Percentiles rank a stretch among this genome's conserved stretches.
These are phyloP conservation scores for Oxyteleia sp. DNA, from an alignment of 2,888 invertebrate species.

Conservation along the genomic window DNA sequence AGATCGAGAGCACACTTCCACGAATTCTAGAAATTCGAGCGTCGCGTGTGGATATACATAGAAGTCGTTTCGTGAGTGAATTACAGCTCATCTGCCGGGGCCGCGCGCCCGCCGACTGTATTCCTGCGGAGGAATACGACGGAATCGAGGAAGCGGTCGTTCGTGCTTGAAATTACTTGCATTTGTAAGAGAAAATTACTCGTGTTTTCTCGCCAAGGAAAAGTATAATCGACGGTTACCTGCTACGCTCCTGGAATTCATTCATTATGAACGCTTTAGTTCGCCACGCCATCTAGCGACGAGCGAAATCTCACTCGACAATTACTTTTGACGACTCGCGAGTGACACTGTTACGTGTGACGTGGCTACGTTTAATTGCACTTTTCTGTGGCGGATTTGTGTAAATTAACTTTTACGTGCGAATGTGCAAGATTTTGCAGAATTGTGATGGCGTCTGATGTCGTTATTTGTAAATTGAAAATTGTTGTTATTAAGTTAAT, in stretches of 20 bases:
- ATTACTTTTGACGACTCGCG: not conserved
- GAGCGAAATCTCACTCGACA: not conserved
- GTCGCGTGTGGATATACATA: slow-evolving; percentile 70
- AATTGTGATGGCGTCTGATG: too few species aligned
- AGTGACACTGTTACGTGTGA: not conserved
- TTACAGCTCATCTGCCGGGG: slow-evolving; percentile 66
- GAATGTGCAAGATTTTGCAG: too few species aligned
- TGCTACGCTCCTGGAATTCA: slow-evolving; percentile 45
- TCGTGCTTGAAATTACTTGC: slow-evolving; percentile 72
- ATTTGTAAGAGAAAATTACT: slow-evolving; percentile 67
- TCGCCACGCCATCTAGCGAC: slow-evolving; percentile 12
- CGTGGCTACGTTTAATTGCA: not conserved
- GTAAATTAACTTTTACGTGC: not conserved
- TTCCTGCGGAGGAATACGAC: slow-evolving; percentile 34
- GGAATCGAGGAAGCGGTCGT: slow-evolving; percentile 65
- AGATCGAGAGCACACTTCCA: slow-evolving; percentile 56
- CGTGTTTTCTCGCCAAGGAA: slow-evolving; percentile 58
- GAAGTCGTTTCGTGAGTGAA: slow-evolving; percentile 68
- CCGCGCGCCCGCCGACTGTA: slow-evolving; percentile 37
- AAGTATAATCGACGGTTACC: slow-evolving; percentile 66
- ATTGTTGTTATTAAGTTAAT: too few species aligned
- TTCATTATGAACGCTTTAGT: slow-evolving; percentile 50
- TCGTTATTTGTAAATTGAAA: too few species aligned
- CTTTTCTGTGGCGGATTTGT: not conserved
- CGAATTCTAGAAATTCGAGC: slow-evolving; percentile 69